Evolutionary conservation across 2,888 invertebrate species (phyloP), one percentile per base, ranked within the genome.

Genomic region (Cerastis rubricosa): DNA sequence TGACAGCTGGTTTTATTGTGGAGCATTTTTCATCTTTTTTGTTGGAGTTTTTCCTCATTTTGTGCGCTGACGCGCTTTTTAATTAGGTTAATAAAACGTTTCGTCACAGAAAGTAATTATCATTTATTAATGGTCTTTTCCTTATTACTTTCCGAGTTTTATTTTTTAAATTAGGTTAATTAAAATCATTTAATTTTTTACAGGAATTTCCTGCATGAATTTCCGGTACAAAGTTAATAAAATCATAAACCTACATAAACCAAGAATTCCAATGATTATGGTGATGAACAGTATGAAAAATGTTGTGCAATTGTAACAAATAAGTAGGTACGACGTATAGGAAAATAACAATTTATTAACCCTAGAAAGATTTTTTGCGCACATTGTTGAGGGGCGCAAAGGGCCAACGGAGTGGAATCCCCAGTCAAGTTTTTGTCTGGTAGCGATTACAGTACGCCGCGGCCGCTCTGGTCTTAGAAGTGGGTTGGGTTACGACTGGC

Each of bases 361-460:
- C 47, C 25, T 54, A 35, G 19, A 25, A 25, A 61, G 9, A 4
- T 47, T 83, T 87, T 89, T 85, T 90, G 88, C 82, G 88, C 66
- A 83, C 89, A 93, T 87, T 92, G 89, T 89, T 76, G 89, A 90
- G 85, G 88, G 61, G 51, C 57, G 43, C 68, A 77, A 80, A 80
- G 70, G 67, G 68, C 76, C 59, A 69, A 74, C 71, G 74, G 79
- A 91, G 89, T 88, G 92, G 91, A 92, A 92, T 93, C 89, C 87
- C 87, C 82, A 89, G 89, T 90, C 89, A 89, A 91, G 93, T 94
- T 94, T 94, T 94, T 94, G 90, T 91, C 89, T 89, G 88, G 93
- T 91, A 92, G 92, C 93, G 91, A 94, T 94, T 94, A 94, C 91
- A 91, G 91, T 85, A 91, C 90, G 90, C 91, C 87, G 91, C 90